phyloP scores from a whole-genome alignment of 2,797 vertebrate species.

The Eulemur albifrons region DNA sequence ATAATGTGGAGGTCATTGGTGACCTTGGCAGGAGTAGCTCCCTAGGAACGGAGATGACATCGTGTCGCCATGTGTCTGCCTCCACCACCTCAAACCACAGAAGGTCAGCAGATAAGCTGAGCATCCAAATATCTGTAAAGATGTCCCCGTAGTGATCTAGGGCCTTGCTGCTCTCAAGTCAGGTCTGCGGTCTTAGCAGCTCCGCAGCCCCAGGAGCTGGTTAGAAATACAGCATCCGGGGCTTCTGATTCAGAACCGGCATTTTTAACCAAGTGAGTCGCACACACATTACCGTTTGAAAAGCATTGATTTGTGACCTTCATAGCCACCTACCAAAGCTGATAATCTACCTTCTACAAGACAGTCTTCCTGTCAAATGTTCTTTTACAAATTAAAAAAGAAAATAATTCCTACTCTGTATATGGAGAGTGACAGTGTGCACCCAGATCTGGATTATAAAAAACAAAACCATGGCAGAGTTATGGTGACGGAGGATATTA shows the following conservation, averaged over 20 bases:
- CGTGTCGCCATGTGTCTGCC: not conserved
- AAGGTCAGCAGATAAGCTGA: not conserved
- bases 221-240: not conserved
- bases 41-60: not conserved
- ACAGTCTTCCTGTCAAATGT: not conserved
- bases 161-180: not conserved
- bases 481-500: not conserved
- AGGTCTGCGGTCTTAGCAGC: not conserved
- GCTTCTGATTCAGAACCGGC: not conserved
- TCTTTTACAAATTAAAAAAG: not conserved
- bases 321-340: not conserved
- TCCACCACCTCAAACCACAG: not conserved
- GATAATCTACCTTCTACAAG: not conserved
- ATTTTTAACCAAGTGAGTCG: not conserved
- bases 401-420: not conserved
- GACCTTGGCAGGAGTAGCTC: not conserved
- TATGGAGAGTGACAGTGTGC: not conserved
- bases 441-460: not conserved
- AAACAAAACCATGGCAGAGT: not conserved
- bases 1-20: not conserved
- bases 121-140: not conserved
- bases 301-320: not conserved
- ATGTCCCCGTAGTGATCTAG: rapidly evolving
- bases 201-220: not conserved
- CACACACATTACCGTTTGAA: not conserved